These are phyloP conservation scores for Pleuronectes platessa DNA, from an alignment of 2,113 vertebrate species.

Conservation along the genomic window DNA sequence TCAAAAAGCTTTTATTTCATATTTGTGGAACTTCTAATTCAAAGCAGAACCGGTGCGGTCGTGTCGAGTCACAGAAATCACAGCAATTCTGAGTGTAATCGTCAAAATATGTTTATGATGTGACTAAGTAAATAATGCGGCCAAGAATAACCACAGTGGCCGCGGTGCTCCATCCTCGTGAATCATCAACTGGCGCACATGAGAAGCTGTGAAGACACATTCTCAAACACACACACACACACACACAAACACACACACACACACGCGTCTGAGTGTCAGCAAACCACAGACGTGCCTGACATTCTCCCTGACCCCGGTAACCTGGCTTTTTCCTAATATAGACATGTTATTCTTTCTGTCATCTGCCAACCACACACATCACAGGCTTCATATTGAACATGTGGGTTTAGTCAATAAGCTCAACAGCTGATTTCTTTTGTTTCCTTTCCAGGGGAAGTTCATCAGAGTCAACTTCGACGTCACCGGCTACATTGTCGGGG, in stretches of 20 bases:
- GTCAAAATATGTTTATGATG: slow-evolving; percentile 22
- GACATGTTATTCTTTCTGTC: slow-evolving; percentile 34
- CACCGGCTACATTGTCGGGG: slow-evolving; percentile 97
- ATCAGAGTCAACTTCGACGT: slow-evolving; percentile 99
- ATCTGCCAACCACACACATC: not conserved
- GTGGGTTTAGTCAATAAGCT: not conserved
- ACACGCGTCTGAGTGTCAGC: slow-evolving; percentile 25
- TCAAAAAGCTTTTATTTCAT: not conserved
- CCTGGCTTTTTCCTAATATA: slow-evolving; percentile 62
- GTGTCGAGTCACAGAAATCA: not conserved
- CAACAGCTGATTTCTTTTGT: slow-evolving; percentile 8
- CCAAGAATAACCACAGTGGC: slow-evolving; percentile 19
- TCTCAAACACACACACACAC: slow-evolving; percentile 17
- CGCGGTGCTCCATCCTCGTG: slow-evolving; percentile 25
- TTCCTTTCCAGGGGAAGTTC: slow-evolving; percentile 91
- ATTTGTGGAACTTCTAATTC: not conserved
- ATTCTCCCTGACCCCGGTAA: slow-evolving; percentile 61
- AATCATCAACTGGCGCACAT: slow-evolving; percentile 42
- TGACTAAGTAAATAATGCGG: slow-evolving; percentile 43
- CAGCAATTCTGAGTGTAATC: slow-evolving; percentile 9
- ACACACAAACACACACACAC: not conserved
- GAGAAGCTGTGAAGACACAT: slow-evolving; percentile 31
- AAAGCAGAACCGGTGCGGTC: not conserved
- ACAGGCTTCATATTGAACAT: not conserved
- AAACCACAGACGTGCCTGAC: slow-evolving; percentile 64